A percentile compares a stretch with the other conserved stretches of the same genome.
Evolutionary conservation across 1,140 invertebrate species (phyloP).

Genomic region (Diuraphis noxia): DNA sequence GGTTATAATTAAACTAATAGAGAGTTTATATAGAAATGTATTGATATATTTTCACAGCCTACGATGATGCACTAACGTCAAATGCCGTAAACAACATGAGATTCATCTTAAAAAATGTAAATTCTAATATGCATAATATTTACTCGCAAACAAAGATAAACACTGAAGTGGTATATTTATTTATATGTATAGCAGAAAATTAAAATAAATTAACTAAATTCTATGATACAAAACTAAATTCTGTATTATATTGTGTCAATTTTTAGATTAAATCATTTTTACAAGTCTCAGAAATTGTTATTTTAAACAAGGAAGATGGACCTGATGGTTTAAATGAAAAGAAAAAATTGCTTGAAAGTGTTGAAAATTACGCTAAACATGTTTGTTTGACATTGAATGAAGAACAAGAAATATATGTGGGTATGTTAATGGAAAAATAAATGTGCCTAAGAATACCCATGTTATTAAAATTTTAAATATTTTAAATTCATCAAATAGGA

Average conservation of each 20-base stretch:
- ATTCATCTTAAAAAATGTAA: constrained; percentile 15
- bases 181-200: neutral
- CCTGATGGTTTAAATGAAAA: constrained; percentile 15
- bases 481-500: constrained; percentile 11
- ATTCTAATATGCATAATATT: neutral
- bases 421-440: neutral
- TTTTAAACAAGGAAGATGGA: constrained; percentile 10
- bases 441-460: neutral
- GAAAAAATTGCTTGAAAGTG: constrained; percentile 20
- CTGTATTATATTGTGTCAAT: neutral
- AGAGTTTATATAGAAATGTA: neutral
- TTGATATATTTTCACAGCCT: neutral
- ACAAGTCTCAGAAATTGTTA: constrained; percentile 27
- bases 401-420: constrained; percentile 35
- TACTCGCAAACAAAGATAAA: neutral
- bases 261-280: constrained; percentile 33
- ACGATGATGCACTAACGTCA: neutral
- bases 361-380: constrained; percentile 20
- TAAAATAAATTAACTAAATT: too few relatives aligned
- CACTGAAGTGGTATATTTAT: neutral
- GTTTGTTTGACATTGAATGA: constrained; percentile 16
- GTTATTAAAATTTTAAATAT: neutral
- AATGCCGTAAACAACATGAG: neutral
- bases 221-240: neutral
- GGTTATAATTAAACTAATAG: neutral